A percentile compares a stretch with the other conserved stretches of the same genome.
Evolutionary conservation across 2,888 invertebrate genomes (phyloP).

Genomic region (Amphipyra berbera): DNA sequence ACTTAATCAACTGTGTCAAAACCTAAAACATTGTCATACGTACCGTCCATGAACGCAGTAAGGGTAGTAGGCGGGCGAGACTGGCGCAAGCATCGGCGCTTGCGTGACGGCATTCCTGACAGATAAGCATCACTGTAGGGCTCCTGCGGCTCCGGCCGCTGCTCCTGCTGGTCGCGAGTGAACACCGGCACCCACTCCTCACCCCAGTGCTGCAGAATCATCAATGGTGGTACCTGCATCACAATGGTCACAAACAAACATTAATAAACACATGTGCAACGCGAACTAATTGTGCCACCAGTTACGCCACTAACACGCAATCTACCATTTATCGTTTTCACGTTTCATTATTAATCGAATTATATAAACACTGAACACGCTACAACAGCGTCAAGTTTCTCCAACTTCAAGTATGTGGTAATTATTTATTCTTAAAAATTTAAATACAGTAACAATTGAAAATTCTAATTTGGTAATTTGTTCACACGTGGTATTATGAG

Average conservation of each 20-base stretch:
- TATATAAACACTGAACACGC: conserved; percentile 16
- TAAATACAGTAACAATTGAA: conserved; percentile 38
- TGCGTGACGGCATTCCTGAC: conserved; percentile 96
- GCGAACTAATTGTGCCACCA: conserved; percentile 11
- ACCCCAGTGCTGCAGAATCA: conserved; percentile 82
- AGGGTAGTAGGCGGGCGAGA: conserved; percentile 73
- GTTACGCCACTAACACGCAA: conserved; percentile 14
- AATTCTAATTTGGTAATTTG: conserved; percentile 28
- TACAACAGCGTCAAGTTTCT: conserved; percentile 20
- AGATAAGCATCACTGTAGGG: conserved; percentile 97
- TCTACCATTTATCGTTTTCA: neutral
- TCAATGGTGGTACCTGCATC: conserved; percentile 77
- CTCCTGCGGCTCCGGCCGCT: conserved; percentile 90
- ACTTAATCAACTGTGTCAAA: no score
- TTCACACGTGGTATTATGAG: conserved; percentile 1
- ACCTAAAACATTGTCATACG: neutral
- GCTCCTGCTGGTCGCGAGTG: conserved; percentile 93
- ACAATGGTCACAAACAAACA: conserved; percentile 18
- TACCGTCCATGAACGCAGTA: conserved; percentile 75
- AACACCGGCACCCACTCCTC: conserved; percentile 96
- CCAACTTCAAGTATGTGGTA: conserved; percentile 8
- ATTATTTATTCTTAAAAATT: conserved; percentile 34
- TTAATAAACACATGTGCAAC: conserved; percentile 30
- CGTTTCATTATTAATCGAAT: conserved; percentile 22
- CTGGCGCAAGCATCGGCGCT: conserved; percentile 93